Evolutionary conservation across 2,797 vertebrate genomes (phyloP).

Genomic region (Ammospiza maritima): DNA sequence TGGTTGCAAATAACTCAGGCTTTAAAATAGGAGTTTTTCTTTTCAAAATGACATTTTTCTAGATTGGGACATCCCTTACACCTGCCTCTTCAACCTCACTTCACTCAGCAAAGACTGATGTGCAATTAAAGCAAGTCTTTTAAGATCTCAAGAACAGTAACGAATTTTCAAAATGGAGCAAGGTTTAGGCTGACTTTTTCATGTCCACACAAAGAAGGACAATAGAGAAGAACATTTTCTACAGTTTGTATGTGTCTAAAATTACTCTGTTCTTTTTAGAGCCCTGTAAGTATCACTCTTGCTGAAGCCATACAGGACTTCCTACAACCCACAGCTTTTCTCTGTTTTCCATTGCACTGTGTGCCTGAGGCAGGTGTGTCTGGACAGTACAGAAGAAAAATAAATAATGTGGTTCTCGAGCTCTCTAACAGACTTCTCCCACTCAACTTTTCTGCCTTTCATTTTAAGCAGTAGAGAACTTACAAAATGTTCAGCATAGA

Average conservation of each 20-base stretch:
- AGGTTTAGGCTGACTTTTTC: not conserved
- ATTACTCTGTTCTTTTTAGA: not conserved
- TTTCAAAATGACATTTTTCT: not conserved
- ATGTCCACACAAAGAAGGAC: not conserved
- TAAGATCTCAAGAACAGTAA: not conserved
- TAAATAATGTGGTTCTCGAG: not conserved
- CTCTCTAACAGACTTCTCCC: not conserved
- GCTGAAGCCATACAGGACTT: not conserved
- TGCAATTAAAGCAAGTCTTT: not conserved
- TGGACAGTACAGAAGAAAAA: not conserved
- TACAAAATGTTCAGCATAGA: not conserved
- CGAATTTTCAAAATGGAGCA: not conserved
- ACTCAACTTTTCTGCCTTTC: not conserved
- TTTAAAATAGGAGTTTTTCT: not conserved
- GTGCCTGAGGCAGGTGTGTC: not conserved
- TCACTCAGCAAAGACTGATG: not conserved
- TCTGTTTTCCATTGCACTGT: not conserved
- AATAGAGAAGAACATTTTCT: not conserved
- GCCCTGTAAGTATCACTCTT: not conserved
- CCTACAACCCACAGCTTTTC: not conserved
- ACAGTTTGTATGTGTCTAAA: not conserved
- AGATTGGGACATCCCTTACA: not conserved
- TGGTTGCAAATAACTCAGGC: constrained; percentile 11
- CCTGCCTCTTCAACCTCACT: not conserved
- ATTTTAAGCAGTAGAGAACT: not conserved